A percentile compares a stretch with the other conserved stretches of the same genome.
phyloP scores from a whole-genome alignment of 2,888 invertebrate genomes.

The Eudasyphora cyanicolor region DNA sequence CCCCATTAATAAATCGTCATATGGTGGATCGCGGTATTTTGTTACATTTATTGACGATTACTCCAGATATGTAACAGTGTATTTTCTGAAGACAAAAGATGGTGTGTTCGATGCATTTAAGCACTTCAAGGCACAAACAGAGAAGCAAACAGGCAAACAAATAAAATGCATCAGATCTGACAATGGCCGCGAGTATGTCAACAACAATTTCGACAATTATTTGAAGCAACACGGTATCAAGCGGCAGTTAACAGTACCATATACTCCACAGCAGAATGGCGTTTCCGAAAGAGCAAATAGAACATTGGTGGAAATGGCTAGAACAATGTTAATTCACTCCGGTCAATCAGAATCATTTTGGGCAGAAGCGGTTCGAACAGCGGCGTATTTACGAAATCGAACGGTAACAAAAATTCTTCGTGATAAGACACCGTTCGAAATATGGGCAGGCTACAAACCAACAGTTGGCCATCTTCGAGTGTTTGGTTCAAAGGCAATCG shows the following conservation, averaged over 20 bases:
- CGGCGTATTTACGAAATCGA: not conserved
- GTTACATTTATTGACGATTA: conserved; percentile 35
- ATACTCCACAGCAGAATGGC: not conserved
- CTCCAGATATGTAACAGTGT: conserved; percentile 14
- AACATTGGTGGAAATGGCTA: too few relatives aligned
- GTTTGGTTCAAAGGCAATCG: too few relatives aligned
- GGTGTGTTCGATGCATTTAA: conserved; percentile 20
- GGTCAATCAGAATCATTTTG: not conserved
- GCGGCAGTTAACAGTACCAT: not conserved
- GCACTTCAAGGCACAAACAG: not conserved
- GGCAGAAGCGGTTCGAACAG: not conserved
- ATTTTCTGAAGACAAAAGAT: conserved; percentile 27
- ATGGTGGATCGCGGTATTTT: not conserved
- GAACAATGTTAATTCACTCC: not conserved
- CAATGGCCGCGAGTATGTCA: not conserved
- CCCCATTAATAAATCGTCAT: not conserved
- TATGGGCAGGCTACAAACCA: too few relatives aligned
- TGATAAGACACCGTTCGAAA: not conserved
- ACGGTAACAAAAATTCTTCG: not conserved
- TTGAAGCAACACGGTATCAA: not conserved
- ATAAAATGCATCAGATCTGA: too few relatives aligned
- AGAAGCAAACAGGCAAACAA: conserved; percentile 13
- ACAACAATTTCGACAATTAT: not conserved
- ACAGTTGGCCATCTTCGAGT: too few relatives aligned
- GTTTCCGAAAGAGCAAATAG: not conserved